Evolutionary conservation across 2,797 vertebrate genomes (phyloP), one percentile per base, ranked within the genome.

Genomic region (Holocentrus rufus): DNA sequence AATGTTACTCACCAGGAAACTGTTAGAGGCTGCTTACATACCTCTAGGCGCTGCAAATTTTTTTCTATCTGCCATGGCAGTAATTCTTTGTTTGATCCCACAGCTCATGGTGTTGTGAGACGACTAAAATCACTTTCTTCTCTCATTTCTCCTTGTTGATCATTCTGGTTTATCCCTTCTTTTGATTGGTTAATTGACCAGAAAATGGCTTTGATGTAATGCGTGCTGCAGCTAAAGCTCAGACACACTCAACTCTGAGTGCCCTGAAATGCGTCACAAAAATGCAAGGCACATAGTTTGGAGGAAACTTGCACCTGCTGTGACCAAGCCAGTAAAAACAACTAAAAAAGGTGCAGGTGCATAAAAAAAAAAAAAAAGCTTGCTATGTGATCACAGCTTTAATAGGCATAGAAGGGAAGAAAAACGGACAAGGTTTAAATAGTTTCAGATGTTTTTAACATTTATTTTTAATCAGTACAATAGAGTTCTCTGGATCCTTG

Each of bases 331-430:
- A 61, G 5, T 52, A 4, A 56, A 79, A 78, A 77, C 56, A 69
- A 22, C 31, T 7, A 15, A 72, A 30, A 47, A 62, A 65, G 46
- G 56, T 61, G 58, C 56, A 65, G 72, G n/a, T 17, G 9, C 14
- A 67, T 77, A 80, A 66, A 63, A 27, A 22, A 79, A 74, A 80
- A 66, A 63, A 27, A 22, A 79, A 74, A 2, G 20, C 9, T 0
- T 61, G 52, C 47, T 77, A 49, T 71, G 39, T 39, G 59, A 71
- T 44, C 64, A 18, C n/a, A 22, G 27, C 54, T n/a, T 81, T 58
- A 71, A 20, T 57, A 18, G 31, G n/a, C 22, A 52, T 42, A 39
- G 31, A 57, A 56, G 0, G 52, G 36, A 73, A 55, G 17, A n/a
- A 60, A 69, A 75, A 70, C 27, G 69, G 61, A 81, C 63, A 27